Base-by-base conservation (phyloP, 2,113 vertebrate species). In the Gyps fulvus region DNA sequence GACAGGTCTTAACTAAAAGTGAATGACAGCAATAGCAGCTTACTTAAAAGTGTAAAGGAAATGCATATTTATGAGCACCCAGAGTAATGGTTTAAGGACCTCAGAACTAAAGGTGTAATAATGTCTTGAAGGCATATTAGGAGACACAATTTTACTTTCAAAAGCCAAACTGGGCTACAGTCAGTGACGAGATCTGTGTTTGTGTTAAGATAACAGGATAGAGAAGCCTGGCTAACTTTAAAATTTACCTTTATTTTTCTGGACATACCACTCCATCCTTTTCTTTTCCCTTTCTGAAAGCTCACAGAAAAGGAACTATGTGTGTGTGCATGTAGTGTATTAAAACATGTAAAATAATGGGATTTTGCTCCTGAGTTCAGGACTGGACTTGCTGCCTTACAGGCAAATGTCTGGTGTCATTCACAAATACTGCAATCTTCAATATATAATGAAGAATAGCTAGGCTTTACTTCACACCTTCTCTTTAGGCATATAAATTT, bases 1-100 rank as follows among this genome's bases (percentile, higher is more conserved):
- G 96, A 97, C 97, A 97, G 83, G 95, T 88, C 93, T 97, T 98
- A 97, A 97, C 88, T 94, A 88, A 77, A 96, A 97, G 82, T 95
- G 96, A 98, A 95, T 97, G 96, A 97, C 96, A 97, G 92, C 89
- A 94, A 83, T 89, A 97, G 86, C 78, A 95, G 97, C 82, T 97
- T 97, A 95, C 80, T 96, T 95, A 40, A 67, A 97, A 91, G 83
- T 94, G 93, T 81, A 95, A 94, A 91, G 83, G 86, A 87, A 95
- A 97, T 97, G 83, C 73, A 97, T 97, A 97, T 96, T 97, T 94
- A 97, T 97, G 86, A 97, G 87, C 54, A 92, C 79, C 43, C 43
- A 84, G 78, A 92, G 59, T 61, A 95, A 74, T 61, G 71, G 70
- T 82, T 95, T 90, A 93, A 29, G 79, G 87, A 92, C 94, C 83